Evolutionary conservation across 2,888 invertebrate species (phyloP).

Genomic region (Mesochorus sp.): DNA sequence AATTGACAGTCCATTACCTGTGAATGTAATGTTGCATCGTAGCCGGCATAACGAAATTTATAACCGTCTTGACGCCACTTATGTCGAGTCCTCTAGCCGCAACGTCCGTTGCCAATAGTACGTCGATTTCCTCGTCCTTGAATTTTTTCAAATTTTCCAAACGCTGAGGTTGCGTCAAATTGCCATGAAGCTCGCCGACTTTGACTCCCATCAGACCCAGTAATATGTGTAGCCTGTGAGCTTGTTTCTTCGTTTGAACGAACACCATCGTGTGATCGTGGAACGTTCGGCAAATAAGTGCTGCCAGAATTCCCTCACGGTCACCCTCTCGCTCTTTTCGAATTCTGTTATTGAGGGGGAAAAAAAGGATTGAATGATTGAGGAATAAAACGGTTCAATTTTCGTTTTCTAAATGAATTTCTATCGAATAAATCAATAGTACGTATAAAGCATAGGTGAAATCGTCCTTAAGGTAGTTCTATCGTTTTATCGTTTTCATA

Average conservation of each 20-base stretch:
- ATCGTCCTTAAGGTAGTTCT: no score
- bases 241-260: conserved; percentile 97
- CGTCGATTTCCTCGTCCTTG: conserved; percentile 91
- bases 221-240: conserved; percentile 95
- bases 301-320: conserved; percentile 93
- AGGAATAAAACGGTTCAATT: no score
- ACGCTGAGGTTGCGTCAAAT: conserved; percentile 97
- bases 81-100: conserved; percentile 98
- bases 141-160: conserved; percentile 94
- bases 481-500: no score
- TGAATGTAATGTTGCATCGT: conserved; percentile 98
- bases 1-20: conserved; percentile 81
- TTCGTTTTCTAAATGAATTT: no score
- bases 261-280: conserved; percentile 96
- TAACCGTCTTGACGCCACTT: conserved; percentile 97
- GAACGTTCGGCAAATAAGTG: conserved; percentile 94
- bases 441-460: no score
- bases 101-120: conserved; percentile 97
- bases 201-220: conserved; percentile 94
- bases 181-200: conserved; percentile 96
- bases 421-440: no score
- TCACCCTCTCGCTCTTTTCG: conserved; percentile 94
- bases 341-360: conserved; percentile 84
- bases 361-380: neutral
- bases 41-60: conserved; percentile 98